These are phyloP conservation scores for Diplolepis rosae DNA, from an alignment of 2,888 invertebrate genomes.

Conservation along the genomic window DNA sequence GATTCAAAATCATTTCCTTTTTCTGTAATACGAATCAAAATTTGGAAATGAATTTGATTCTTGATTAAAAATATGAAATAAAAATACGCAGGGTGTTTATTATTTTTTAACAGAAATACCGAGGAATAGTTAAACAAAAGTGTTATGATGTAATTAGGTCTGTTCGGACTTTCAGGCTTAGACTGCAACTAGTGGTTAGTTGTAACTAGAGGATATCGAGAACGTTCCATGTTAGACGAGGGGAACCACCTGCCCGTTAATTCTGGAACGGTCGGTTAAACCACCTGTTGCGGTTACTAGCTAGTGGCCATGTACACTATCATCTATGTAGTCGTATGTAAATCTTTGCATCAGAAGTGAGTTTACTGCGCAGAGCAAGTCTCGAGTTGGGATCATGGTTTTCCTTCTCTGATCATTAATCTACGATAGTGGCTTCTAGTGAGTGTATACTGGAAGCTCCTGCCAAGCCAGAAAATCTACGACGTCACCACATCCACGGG, in stretches of 20 bases:
- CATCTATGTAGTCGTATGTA: background rate
- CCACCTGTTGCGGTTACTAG: slow-evolving; percentile 6
- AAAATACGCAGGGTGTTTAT: no score
- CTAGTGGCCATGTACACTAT: slow-evolving; percentile 1
- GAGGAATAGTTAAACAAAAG: background rate
- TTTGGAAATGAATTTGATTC: no score
- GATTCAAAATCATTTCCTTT: no score
- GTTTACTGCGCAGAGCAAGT: background rate
- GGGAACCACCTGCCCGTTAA: slow-evolving; percentile 10
- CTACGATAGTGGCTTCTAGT: background rate
- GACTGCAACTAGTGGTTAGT: slow-evolving; percentile 5
- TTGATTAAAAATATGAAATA: no score
- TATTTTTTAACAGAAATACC: background rate
- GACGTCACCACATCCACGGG: slow-evolving; percentile 3
- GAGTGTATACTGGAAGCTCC: slow-evolving; percentile 9
- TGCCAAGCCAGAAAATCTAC: slow-evolving; percentile 20
- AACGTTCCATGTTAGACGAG: background rate
- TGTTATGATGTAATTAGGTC: slow-evolving; percentile 18
- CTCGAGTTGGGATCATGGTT: background rate
- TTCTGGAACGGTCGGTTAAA: slow-evolving; percentile 4
- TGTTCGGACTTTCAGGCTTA: background rate
- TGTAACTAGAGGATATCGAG: slow-evolving; percentile 17
- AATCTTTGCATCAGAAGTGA: background rate
- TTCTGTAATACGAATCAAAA: no score
- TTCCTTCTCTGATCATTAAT: slow-evolving; percentile 20